Base-by-base conservation (phyloP, 2,888 invertebrate species). In the Eupithecia subfuscata region DNA sequence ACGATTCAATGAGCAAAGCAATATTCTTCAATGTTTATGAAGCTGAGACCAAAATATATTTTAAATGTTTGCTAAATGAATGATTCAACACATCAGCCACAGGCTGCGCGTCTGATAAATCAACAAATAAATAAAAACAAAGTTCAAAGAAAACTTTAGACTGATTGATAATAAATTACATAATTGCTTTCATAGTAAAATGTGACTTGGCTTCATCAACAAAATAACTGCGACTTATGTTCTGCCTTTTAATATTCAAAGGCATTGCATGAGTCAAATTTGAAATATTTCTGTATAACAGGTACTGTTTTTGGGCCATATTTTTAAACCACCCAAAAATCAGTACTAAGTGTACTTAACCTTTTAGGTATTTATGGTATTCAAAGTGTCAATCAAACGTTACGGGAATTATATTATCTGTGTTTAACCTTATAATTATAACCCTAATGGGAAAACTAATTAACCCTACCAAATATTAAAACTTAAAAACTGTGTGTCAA, bases 361-460 rank as follows among this genome's bases (percentile, higher is more conserved):
- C 79, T 75, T 79, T 82, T 81, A 78, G 81, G 81, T 83, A 81
- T 34, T 83, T 86, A 86, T 88, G 82, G 86, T 87, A 88, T 94
- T 93, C 93, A 94, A 93, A 94, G 94, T 94, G 94, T 94, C 94
- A 88, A 90, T 94, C 94, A 88, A 90, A 84, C 86, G 85, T 40
- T 83, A 86, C 89, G 89, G 90, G 88, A 86, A 77, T 76, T 79
- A 76, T 79, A 60, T 73, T 11, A 56, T 56, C 52, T 75, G 71
- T 73, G 48, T 90, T 25, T 92, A 92, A 92, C 90, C 88, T 43
- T 52, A 77, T 70, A 76, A n/a, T 30, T 52, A 76, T 72, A 77
- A 77, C 85, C 86, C 84, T 91, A 76, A 83, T 78, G 85, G 90
- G 89, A 85, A 84, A 84, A 85, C 83, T 89, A 87, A 84, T 88